A percentile compares a stretch with the other conserved stretches of the same genome.
Conservation (phyloP, 1,140 invertebrate genomes). For the Augochlora pura region DNA sequence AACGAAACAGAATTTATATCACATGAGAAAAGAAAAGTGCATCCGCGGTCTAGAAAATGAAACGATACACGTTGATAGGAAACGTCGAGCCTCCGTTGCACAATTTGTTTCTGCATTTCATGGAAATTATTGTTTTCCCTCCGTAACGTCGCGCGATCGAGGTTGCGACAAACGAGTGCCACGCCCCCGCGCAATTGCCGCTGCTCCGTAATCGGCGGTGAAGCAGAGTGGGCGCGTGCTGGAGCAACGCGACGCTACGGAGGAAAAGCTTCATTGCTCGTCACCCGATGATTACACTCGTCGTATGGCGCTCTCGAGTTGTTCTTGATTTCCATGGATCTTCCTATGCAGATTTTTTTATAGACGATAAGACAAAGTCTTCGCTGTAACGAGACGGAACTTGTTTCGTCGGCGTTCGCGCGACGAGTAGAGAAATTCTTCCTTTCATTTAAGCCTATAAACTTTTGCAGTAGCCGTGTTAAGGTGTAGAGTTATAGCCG, state of each 20-base stretch:
- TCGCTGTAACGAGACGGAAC: neutral
- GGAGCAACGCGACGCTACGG: no score
- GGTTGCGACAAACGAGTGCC: no score
- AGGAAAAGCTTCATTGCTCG: neutral
- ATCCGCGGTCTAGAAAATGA: neutral
- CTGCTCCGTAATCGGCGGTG: no score
- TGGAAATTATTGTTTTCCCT: neutral
- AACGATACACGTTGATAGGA: neutral
- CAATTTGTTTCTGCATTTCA: neutral
- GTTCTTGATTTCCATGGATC: conserved; percentile 1
- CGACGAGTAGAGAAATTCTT: neutral
- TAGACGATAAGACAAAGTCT: neutral
- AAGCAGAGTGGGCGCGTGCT: no score
- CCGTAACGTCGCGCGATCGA: no score
- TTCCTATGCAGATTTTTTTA: neutral
- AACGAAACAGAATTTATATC: conserved; percentile 14
- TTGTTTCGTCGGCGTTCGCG: neutral
- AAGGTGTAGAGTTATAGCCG: neutral
- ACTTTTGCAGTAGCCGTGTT: neutral
- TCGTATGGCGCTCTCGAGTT: neutral
- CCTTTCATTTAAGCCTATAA: neutral
- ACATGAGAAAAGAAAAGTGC: neutral
- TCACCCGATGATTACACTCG: conserved; percentile 10
- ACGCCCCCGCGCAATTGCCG: no score
- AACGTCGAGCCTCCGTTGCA: neutral